phyloP scores from a whole-genome alignment of 2,797 vertebrate genomes.

The Discoglossus pictus region DNA sequence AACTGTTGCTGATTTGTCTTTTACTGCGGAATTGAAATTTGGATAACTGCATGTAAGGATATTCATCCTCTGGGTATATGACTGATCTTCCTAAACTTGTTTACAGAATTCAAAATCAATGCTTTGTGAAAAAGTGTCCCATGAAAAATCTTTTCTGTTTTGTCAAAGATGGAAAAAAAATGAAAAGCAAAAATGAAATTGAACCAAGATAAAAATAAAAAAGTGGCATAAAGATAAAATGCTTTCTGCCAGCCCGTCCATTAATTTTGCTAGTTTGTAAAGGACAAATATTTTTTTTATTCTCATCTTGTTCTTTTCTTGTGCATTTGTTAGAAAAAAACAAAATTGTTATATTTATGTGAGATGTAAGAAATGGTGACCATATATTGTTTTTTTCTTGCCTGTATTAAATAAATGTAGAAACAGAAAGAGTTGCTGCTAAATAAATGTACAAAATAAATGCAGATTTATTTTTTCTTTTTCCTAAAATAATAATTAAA shows the following conservation, averaged over 20 bases:
- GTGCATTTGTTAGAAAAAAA: background rate
- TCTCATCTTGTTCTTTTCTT: conserved; percentile 6
- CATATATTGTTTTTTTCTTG: no score
- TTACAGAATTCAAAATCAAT: background rate
- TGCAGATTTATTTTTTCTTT: no score
- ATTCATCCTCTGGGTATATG: background rate
- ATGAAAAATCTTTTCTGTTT: background rate
- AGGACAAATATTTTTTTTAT: background rate
- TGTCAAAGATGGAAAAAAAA: no score
- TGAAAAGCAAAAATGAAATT: background rate
- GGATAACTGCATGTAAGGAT: background rate
- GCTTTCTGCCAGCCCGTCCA: background rate
- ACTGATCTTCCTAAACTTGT: background rate
- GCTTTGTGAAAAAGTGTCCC: conserved; percentile 1
- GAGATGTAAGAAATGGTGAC: no score
- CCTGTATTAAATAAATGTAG: no score
- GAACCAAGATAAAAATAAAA: conserved; percentile 4
- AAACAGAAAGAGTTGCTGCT: no score
- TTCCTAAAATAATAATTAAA: no score
- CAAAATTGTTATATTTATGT: no score
- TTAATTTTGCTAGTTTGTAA: conserved; percentile 8
- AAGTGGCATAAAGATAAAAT: conserved; percentile 3
- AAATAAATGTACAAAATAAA: no score
- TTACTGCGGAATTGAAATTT: background rate
- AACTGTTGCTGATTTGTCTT: no score